Base-by-base conservation (phyloP, 2,113 vertebrate genomes). In the Coptodon rendalli region DNA sequence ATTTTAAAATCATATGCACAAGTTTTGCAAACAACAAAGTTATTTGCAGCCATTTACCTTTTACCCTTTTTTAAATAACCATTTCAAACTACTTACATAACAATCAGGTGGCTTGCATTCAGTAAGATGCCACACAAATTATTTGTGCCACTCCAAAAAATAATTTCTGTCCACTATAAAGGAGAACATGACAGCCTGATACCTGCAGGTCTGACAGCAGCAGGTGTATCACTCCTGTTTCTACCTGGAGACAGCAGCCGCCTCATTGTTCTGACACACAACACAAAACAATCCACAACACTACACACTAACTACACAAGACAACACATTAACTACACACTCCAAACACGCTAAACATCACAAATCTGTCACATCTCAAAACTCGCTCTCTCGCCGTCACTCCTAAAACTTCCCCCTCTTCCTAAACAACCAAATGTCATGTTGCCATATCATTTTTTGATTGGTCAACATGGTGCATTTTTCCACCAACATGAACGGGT, bases 21-120 rank as follows among this genome's bases (percentile, higher is more conserved):
- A 24, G n/a, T 54, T 54, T 4, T 24, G 10, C n/a, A 24, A 54
- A 54, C 53, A 54, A 22, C 52, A 54, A 54, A 54, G 52, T 54
- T 0, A 12, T 54, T 22, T 54, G 1, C n/a, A 22, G 5, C 7
- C 1, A 8, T 1, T 50, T 48, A 16, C 14, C 14, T 16, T 0
- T 16, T 48, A 48, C 43, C 43, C 6, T 0, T 4, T 7, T 48
- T 48, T 0, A 7, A 9, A 19, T 52, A 52, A 52, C 8, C 17
- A 50, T 19, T 50, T 50, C 48, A 50, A 50, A 19, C 48, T 52
- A n/a, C n/a, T 52, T 52, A 52, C 8, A 52, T 0, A 52, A n/a
- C 50, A 52, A n/a, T 52, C 9, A n/a, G 17, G 1, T 52, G 9
- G 1, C n/a, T 5, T 52, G 7, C 2, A 0, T 45, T 45, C 43